These are phyloP conservation scores for human DNA, from an alignment of 2,113 vertebrate species.

Conservation along the genomic window GRCh38 chr2:213749501-213750000, in stretches of 20 bases:
- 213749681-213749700: not conserved
- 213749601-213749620: not conserved
- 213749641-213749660: not conserved
- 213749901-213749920: not conserved
- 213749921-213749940: not conserved
- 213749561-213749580: not conserved
- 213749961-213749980: not conserved
- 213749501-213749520: not conserved
- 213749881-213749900: not conserved
- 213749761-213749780: not conserved
- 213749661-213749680: no score
- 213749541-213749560: not conserved
- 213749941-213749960: not conserved
- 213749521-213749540: not conserved
- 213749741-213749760: not conserved
- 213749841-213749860: not conserved
- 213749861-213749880: not conserved
- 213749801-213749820: not conserved
- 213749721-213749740: not conserved
- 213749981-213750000: not conserved
- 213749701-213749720: conserved; percentile 8
- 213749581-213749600: not conserved
- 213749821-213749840: not conserved
- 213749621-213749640: not conserved
- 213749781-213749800: not conserved